A percentile compares a stretch with the other conserved stretches of the same genome.
Conservation (phyloP, 2,113 vertebrate species). For the Microcebus griseorufus region DNA sequence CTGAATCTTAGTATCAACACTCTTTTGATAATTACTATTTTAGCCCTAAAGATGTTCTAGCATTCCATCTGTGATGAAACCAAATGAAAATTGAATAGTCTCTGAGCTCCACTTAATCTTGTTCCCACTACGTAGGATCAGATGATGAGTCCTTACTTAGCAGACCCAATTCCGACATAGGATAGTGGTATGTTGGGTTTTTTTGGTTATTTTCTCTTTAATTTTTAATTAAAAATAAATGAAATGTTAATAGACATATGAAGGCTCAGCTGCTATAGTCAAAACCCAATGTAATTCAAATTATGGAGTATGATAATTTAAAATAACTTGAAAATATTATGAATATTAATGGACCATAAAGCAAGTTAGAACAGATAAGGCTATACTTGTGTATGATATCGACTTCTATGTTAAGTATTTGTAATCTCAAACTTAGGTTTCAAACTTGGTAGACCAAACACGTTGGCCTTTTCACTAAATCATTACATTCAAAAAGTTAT, state of each 20-base stretch:
- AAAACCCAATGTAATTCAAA: conserved; percentile 50
- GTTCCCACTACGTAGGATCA: not conserved
- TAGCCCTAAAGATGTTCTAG: not conserved
- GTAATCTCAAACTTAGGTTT: not conserved
- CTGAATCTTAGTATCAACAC: not conserved
- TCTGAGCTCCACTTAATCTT: conserved; percentile 39
- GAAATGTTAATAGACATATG: conserved; percentile 43
- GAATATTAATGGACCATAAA: conserved; percentile 72
- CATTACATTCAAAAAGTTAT: not conserved
- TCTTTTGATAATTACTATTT: not conserved
- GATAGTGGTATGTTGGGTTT: not conserved
- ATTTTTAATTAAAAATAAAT: conserved; percentile 67
- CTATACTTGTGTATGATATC: not conserved
- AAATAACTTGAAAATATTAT: conserved; percentile 76
- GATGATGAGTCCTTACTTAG: not conserved
- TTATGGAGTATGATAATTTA: conserved; percentile 66
- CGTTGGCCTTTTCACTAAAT: not conserved
- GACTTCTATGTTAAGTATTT: not conserved
- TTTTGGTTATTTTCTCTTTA: conserved; percentile 46
- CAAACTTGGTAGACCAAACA: not conserved
- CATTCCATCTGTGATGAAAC: not conserved
- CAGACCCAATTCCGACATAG: not conserved
- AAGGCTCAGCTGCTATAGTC: conserved; percentile 55
- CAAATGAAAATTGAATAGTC: not conserved
- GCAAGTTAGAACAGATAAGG: not conserved